Evolutionary conservation across 2,797 vertebrate species (phyloP).

Genomic region (Cuculus canorus): DNA sequence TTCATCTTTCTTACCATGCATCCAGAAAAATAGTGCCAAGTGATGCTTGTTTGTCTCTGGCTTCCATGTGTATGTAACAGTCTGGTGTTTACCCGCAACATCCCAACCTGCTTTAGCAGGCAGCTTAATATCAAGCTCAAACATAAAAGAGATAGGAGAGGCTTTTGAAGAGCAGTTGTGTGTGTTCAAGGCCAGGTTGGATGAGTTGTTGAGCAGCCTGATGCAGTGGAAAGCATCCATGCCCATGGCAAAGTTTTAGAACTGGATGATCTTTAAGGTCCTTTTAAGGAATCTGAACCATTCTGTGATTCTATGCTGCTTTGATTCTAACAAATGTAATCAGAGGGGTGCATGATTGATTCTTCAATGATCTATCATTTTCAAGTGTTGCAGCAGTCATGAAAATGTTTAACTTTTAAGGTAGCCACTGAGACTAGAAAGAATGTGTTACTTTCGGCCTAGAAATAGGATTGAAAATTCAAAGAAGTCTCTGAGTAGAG

Average conservation of each 20-base stretch:
- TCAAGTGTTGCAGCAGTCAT: neutral
- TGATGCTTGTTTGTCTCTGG: neutral
- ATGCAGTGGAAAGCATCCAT: no score
- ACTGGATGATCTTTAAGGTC: no score
- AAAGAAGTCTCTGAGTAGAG: neutral
- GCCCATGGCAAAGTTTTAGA: no score
- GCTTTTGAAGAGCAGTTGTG: slow-evolving; percentile 25
- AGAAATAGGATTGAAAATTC: neutral
- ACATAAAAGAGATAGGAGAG: slow-evolving; percentile 42
- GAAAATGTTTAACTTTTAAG: neutral
- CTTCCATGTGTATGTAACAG: neutral
- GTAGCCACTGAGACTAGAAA: neutral
- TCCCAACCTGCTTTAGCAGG: neutral
- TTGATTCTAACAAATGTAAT: neutral
- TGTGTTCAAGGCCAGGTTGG: no score
- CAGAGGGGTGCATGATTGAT: neutral
- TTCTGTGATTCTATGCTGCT: neutral
- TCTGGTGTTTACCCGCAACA: slow-evolving; percentile 26
- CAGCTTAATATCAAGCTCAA: neutral
- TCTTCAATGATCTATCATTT: neutral
- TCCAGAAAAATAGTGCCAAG: neutral
- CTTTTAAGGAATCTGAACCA: no score
- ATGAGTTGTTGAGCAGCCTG: no score
- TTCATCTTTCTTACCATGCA: neutral
- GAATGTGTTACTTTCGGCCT: neutral